Conservation (phyloP, 2,888 invertebrate genomes). For the Xanthostigma xanthostigma region DNA sequence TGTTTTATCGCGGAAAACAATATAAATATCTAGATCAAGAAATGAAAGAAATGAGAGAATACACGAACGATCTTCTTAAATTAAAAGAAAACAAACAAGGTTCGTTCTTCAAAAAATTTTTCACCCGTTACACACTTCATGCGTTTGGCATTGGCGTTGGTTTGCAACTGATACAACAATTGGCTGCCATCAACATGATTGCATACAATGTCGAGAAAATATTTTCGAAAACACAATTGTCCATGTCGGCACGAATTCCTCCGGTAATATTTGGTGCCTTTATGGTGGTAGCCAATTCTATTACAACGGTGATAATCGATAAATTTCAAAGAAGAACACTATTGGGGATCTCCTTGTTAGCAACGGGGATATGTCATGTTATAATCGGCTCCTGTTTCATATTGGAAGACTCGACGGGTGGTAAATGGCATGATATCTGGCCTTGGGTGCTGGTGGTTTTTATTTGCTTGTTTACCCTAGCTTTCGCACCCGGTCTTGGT, state of each 20-base stretch:
- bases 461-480: slow-evolving; percentile 27
- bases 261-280: slow-evolving; percentile 62
- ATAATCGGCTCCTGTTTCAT: slow-evolving; percentile 56
- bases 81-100: slow-evolving; percentile 3
- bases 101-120: not conserved
- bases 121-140: slow-evolving; percentile 17
- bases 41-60: slow-evolving; percentile 43
- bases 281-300: slow-evolving; percentile 52
- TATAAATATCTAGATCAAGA: slow-evolving; percentile 44
- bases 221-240: slow-evolving; percentile 42
- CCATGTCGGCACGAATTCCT: too few relatives aligned
- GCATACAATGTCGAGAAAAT: slow-evolving; percentile 61
- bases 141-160: slow-evolving; percentile 23
- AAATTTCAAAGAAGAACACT: slow-evolving; percentile 61
- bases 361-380: slow-evolving; percentile 51
- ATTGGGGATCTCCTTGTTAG: slow-evolving; percentile 52
- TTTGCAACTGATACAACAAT: slow-evolving; percentile 52
- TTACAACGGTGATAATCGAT: slow-evolving; percentile 56
- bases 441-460: slow-evolving; percentile 27
- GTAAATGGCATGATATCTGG: slow-evolving; percentile 20
- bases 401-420: slow-evolving; percentile 32
- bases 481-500: slow-evolving; percentile 32
- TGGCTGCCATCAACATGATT: slow-evolving; percentile 64
- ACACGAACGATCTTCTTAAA: slow-evolving; percentile 11
- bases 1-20: slow-evolving; percentile 53